These are phyloP conservation scores for Oligia latruncula DNA, from an alignment of 2,888 invertebrate genomes.

Conservation along the genomic window DNA sequence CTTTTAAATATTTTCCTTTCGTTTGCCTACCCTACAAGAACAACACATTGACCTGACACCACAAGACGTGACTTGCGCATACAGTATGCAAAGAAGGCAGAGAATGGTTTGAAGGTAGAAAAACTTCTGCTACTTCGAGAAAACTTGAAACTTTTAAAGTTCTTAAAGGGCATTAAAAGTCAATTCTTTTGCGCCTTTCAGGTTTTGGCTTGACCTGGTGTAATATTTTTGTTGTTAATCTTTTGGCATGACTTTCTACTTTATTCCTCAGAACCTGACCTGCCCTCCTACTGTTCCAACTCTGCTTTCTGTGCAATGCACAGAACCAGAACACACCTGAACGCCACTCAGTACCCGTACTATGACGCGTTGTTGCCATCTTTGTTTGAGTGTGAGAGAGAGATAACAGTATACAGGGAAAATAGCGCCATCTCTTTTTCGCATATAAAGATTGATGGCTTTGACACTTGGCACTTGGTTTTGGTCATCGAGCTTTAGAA, in stretches of 20 bases:
- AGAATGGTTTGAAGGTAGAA: not conserved
- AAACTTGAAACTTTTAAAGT: not conserved
- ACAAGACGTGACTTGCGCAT: not conserved
- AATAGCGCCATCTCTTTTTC: not conserved
- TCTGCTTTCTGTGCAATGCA: conserved; percentile 7
- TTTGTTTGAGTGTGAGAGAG: not conserved
- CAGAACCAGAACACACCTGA: not conserved
- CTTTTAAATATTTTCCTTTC: conserved; percentile 13
- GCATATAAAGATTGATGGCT: not conserved
- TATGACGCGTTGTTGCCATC: not conserved
- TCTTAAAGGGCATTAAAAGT: not conserved
- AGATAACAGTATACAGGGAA: not conserved
- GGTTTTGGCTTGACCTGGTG: not conserved
- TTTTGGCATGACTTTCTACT: conserved; percentile 19
- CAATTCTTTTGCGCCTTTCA: not conserved
- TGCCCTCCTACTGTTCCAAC: too few species aligned
- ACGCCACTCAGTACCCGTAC: not conserved
- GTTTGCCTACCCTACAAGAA: not conserved
- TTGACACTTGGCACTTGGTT: not conserved
- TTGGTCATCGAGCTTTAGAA: not conserved
- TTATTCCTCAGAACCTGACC: not conserved
- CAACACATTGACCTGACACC: not conserved
- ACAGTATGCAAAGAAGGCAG: not conserved
- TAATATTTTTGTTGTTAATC: not conserved
- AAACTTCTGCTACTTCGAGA: not conserved